Evolutionary conservation across 2,888 invertebrate species (phyloP).

Genomic region (Ochropleura leucogaster): DNA sequence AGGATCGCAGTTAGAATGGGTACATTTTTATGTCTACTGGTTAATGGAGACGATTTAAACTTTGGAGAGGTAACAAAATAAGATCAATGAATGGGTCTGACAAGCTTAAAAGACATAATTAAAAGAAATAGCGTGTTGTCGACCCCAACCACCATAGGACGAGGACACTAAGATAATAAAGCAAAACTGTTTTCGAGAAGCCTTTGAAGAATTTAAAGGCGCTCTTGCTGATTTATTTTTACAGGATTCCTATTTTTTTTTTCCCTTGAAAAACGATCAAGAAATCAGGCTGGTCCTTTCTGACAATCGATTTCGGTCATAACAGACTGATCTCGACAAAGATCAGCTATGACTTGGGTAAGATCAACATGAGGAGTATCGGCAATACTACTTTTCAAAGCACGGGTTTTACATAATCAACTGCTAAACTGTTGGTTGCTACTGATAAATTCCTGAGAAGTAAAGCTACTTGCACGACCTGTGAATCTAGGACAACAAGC

Average conservation of each 20-base stretch:
- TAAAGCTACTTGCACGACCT: neutral
- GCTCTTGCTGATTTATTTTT: no score
- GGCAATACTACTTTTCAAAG: neutral
- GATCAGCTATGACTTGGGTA: neutral
- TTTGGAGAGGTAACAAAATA: neutral
- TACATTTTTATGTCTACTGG: neutral
- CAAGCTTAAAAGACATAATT: neutral
- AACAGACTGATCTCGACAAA: no score
- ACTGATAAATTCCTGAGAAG: neutral
- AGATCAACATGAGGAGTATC: neutral
- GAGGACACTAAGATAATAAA: neutral
- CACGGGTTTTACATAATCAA: neutral
- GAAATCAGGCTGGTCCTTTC: neutral
- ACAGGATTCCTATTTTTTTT: neutral
- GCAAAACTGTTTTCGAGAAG: neutral
- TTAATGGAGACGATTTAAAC: neutral
- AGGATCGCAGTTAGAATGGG: conserved; percentile 14
- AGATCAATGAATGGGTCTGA: neutral
- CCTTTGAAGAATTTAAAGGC: neutral
- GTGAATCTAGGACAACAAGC: neutral
- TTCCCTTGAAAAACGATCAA: neutral
- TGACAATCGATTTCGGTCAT: neutral
- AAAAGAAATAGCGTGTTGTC: neutral
- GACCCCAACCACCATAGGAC: neutral
- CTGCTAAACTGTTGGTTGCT: neutral